Conservation (phyloP, 2,888 invertebrate genomes). For the Desoria tigrina region DNA sequence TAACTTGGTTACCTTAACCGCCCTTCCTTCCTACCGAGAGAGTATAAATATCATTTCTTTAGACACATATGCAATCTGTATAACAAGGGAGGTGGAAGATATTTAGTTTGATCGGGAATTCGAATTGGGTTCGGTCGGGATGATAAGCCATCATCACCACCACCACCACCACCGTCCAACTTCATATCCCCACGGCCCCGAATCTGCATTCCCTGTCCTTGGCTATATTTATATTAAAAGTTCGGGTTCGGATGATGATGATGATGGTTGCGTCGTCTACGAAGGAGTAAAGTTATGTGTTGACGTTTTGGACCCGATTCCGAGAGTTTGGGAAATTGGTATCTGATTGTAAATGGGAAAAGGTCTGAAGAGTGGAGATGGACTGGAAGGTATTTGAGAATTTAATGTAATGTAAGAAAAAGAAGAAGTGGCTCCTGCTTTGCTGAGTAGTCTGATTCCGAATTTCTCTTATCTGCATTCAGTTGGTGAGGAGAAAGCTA, state of each 20-base stretch:
- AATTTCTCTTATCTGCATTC: slow-evolving; percentile 49
- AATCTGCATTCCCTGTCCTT: no score
- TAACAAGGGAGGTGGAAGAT: no score
- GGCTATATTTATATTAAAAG: not conserved
- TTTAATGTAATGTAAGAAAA: slow-evolving; percentile 44
- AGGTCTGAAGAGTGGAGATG: slow-evolving; percentile 14
- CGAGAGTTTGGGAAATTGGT: slow-evolving; percentile 38
- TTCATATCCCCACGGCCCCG: no score
- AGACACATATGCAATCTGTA: no score
- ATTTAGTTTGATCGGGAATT: no score
- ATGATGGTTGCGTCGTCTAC: not conserved
- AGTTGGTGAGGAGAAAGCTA: slow-evolving; percentile 49
- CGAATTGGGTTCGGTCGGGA: no score
- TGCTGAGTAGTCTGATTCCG: slow-evolving; percentile 48
- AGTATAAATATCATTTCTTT: no score
- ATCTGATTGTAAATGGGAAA: slow-evolving; percentile 46
- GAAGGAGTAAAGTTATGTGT: slow-evolving; percentile 29
- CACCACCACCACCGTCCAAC: no score
- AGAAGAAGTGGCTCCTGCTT: slow-evolving; percentile 39
- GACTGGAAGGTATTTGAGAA: slow-evolving; percentile 44
- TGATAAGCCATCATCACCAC: no score
- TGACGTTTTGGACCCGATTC: slow-evolving; percentile 38
- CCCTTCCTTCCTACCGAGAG: no score
- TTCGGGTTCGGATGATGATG: not conserved
- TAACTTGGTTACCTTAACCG: no score